Conservation (phyloP, 2,113 vertebrate genomes). For the Vombatus ursinus region DNA sequence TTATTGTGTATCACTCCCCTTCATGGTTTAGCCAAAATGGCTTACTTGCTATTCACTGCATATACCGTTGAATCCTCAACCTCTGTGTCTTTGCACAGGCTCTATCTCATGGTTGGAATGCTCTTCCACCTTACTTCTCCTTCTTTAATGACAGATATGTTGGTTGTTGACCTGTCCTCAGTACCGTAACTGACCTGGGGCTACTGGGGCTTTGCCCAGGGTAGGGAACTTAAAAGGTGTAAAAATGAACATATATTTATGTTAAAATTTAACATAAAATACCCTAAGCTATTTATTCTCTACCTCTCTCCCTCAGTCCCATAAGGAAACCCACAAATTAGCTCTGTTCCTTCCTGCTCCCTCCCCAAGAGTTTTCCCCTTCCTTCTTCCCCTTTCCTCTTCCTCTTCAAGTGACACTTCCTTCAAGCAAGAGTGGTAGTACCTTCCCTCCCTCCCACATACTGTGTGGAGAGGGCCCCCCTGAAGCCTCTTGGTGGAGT, state of each 20-base stretch:
- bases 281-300: background rate
- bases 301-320: background rate
- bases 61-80: background rate
- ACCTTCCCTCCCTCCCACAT: background rate
- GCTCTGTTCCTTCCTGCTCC: background rate
- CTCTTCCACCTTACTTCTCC: background rate
- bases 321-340: background rate
- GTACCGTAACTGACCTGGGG: background rate
- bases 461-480: background rate
- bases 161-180: background rate
- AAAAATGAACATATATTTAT: background rate
- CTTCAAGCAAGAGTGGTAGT: background rate
- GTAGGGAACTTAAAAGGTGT: background rate
- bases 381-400: background rate
- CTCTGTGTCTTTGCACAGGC: background rate
- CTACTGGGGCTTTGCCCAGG: background rate
- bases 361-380: background rate
- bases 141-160: background rate
- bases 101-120: background rate
- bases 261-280: background rate
- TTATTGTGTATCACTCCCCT: background rate
- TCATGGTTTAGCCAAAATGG: background rate
- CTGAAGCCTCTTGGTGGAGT: background rate
- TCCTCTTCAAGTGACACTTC: background rate
- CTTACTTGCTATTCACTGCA: background rate